A percentile compares a stretch with the other conserved stretches of the same genome.
Conservation (phyloP, 1,140 invertebrate species). For the Metaphire vulgaris region DNA sequence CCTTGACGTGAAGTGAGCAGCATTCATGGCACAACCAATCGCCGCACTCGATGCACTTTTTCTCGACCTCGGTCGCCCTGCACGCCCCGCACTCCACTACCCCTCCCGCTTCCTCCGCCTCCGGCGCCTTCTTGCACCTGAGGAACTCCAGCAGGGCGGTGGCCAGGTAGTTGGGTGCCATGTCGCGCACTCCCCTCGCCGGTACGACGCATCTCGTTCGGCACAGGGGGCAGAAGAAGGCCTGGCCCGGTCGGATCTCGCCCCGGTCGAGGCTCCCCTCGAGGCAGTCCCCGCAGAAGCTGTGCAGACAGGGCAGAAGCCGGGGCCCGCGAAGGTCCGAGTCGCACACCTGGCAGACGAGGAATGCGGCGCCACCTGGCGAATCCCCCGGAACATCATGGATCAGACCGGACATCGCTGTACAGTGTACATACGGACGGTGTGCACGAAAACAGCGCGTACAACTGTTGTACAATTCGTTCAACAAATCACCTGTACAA, state of each 20-base stretch:
- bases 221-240: conserved; percentile 28
- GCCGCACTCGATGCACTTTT: conserved; percentile 27
- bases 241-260: conserved; percentile 24
- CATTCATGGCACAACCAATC: conserved; percentile 29
- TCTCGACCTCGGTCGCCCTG: neutral
- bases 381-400: too few relatives aligned
- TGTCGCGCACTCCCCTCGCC: conserved; percentile 16
- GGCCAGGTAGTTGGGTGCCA: conserved; percentile 24
- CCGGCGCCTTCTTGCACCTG: conserved; percentile 10
- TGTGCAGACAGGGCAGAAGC: conserved; percentile 28
- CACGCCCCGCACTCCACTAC: conserved; percentile 6
- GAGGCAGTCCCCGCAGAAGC: conserved; percentile 29
- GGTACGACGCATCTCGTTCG: conserved; percentile 25
- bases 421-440: too few relatives aligned
- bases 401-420: too few relatives aligned
- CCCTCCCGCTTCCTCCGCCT: conserved; percentile 8
- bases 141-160: conserved; percentile 24
- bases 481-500: too few relatives aligned
- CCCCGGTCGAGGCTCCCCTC: conserved; percentile 16
- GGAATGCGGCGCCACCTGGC: conserved; percentile 18
- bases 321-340: conserved; percentile 20
- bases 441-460: too few relatives aligned
- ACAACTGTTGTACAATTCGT: too few relatives aligned
- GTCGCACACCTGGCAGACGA: conserved; percentile 23
- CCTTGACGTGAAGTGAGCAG: conserved; percentile 18